These are phyloP conservation scores for Drosophila takahashii DNA, from an alignment of 1,140 invertebrate genomes.

Conservation along the genomic window DNA sequence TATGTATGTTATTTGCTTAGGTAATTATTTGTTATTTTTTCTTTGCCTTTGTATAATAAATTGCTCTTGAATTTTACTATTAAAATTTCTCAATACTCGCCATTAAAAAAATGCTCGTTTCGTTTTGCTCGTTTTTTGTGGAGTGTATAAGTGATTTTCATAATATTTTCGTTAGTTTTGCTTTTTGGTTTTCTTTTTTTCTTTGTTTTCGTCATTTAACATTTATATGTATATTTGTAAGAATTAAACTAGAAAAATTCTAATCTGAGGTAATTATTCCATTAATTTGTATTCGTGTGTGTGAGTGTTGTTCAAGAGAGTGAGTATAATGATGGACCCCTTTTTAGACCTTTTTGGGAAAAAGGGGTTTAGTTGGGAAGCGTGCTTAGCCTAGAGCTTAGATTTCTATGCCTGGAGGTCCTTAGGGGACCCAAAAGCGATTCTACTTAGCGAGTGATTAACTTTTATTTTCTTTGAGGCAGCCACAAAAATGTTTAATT, in stretches of 20 bases:
- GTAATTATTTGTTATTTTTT: constrained; percentile 43
- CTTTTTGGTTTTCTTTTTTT: constrained; percentile 31
- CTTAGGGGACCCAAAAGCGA: constrained; percentile 57
- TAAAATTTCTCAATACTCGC: constrained; percentile 71
- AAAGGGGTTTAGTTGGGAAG: constrained; percentile 52
- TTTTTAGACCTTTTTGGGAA: neutral
- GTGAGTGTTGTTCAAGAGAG: constrained; percentile 42
- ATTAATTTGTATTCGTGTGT: constrained; percentile 79
- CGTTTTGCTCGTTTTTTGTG: constrained; percentile 41
- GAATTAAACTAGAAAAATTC: constrained; percentile 84
- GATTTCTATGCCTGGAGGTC: constrained; percentile 34
- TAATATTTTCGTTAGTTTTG: constrained; percentile 45
- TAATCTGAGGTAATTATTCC: constrained; percentile 84
- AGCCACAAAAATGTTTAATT: constrained; percentile 69
- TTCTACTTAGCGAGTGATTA: constrained; percentile 66
- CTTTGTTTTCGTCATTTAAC: constrained; percentile 50
- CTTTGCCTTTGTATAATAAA: constrained; percentile 67
- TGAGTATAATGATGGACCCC: constrained; percentile 48
- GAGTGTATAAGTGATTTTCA: constrained; percentile 44
- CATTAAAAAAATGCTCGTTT: constrained; percentile 55
- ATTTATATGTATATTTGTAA: constrained; percentile 79
- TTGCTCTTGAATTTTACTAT: constrained; percentile 81
- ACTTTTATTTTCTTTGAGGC: constrained; percentile 55
- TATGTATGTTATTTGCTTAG: constrained; percentile 40
- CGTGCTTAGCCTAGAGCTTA: constrained; percentile 70